A percentile compares a stretch with the other conserved stretches of the same genome.
Evolutionary conservation across 1,140 invertebrate species (phyloP).

Genomic region (Heliconius nattereri): DNA sequence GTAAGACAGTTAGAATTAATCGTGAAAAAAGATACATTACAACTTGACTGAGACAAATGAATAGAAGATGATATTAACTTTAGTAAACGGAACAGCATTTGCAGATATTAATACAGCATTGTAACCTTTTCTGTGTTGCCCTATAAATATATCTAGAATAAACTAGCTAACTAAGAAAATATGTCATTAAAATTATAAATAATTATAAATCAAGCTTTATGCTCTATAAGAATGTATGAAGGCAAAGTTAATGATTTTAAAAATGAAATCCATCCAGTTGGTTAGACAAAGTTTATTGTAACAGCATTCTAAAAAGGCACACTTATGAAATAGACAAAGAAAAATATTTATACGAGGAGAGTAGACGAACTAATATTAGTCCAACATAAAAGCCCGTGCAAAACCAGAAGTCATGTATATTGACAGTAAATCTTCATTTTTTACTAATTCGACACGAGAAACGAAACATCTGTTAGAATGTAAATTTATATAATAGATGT

Average conservation of each 20-base stretch:
- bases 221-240: not conserved
- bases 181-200: not conserved
- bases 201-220: not conserved
- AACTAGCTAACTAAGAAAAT: not conserved
- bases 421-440: slow-evolving; percentile 19
- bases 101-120: not conserved
- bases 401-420: slow-evolving; percentile 20
- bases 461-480: slow-evolving; percentile 24
- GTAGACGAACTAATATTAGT: not conserved
- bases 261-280: not conserved
- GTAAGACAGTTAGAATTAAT: slow-evolving; percentile 48
- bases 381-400: slow-evolving; percentile 11
- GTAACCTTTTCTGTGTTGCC: not conserved
- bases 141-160: not conserved
- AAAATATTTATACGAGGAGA: not conserved
- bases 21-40: slow-evolving; percentile 18
- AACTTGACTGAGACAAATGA: slow-evolving; percentile 24
- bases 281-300: not conserved
- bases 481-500: slow-evolving; percentile 32
- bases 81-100: not conserved
- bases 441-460: slow-evolving; percentile 16
- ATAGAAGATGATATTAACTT: not conserved
- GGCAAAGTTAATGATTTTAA: not conserved
- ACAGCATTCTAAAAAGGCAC: not conserved
- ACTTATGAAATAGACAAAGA: not conserved